These are phyloP conservation scores for Darevskia nairensis DNA, from an alignment of 2,797 vertebrate species.

Conservation along the genomic window DNA sequence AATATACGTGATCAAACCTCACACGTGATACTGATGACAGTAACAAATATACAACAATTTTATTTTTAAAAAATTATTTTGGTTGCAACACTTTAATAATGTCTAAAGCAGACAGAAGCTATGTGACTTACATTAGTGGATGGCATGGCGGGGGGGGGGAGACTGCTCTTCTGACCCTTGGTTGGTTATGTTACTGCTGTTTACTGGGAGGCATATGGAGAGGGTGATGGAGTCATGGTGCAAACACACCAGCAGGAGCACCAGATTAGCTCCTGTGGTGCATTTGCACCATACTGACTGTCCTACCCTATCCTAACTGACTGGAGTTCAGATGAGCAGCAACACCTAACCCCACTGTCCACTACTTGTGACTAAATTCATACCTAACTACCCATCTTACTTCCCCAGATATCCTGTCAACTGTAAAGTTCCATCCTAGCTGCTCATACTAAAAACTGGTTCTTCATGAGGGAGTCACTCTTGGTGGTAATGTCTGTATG, in stretches of 20 bases:
- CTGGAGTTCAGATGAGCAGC: no score
- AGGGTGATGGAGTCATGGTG: no score
- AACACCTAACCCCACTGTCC: no score
- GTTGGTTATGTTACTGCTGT: no score
- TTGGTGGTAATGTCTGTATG: constrained; percentile 87
- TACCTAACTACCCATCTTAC: not conserved
- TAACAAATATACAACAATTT: not conserved
- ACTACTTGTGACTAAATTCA: no score
- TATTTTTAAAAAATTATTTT: no score
- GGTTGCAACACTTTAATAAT: constrained; percentile 51
- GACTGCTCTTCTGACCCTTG: no score
- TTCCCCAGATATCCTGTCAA: not conserved
- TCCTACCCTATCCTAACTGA: no score
- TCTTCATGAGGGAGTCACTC: constrained; percentile 83
- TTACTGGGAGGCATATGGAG: no score
- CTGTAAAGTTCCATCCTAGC: not conserved
- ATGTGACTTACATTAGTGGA: not conserved
- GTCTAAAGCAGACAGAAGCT: not conserved
- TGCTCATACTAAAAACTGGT: constrained; percentile 85
- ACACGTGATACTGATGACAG: not conserved
- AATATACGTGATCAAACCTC: not conserved
- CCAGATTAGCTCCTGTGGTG: no score
- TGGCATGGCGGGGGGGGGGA: no score
- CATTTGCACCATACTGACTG: not conserved
- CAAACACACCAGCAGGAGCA: no score